Base-by-base conservation (phyloP, 2,888 invertebrate species). In the Gortyna flavago region DNA sequence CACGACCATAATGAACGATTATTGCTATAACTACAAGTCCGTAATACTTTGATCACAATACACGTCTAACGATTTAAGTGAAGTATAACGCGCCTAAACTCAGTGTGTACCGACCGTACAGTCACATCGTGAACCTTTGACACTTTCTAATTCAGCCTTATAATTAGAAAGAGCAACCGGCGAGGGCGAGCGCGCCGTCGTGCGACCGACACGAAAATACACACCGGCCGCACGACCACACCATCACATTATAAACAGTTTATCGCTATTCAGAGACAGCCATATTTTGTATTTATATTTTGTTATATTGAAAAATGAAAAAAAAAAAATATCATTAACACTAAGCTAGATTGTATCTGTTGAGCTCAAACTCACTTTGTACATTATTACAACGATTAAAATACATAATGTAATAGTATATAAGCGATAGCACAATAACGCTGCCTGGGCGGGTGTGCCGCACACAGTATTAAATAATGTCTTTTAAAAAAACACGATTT, bases 81-180 rank as follows among this genome's bases (percentile, higher is more conserved):
- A 89, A 88, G 81, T 89, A 85, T 83, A 81, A 77, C 87, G 81
- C 81, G 76, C 13, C 88, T 89, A 92, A 86, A 89, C 89, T 84
- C 87, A 87, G 90, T 90, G 90, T 90, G 89, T 89, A 85, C 80
- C 77, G 77, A 87, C 87, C 85, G 87, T 88, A 88, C 86, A 85
- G 85, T 85, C 82, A 89, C 87, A 75, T 41, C 16, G 25, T 70
- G 64, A 62, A 81, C 74, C 57, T 82, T 86, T 93, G 95, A 94
- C 95, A 95, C 95, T 96, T 96, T 95, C 96, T 95, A 96, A 96
- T 94, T 94, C 96, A 96, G 96, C 96, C 96, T 96, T 96, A 93
- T 90, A 93, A 96, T 96, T 95, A 96, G 96, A 96, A 96, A 96
- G 95, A 93, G 93, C 93, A 93, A 93, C 86, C 85, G 91, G 87